Base-by-base conservation (phyloP, 2,797 vertebrate genomes). In the Acipenser transmontanus region DNA sequence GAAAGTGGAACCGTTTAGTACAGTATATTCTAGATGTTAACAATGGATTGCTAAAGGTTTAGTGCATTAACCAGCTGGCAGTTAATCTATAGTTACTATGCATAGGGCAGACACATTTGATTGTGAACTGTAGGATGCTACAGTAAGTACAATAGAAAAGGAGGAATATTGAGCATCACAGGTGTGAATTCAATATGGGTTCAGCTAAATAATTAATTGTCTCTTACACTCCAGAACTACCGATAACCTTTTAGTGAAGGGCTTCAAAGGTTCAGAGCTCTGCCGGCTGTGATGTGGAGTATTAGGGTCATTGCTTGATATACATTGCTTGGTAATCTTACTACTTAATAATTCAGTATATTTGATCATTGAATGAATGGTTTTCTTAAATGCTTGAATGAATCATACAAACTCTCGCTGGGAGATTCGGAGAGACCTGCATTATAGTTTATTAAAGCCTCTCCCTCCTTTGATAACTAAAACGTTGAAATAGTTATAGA, bases 391-490 rank as follows among this genome's bases (percentile, higher is more conserved):
- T 14, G 13, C 50, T 49, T 59, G 61, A 17, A 17, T 63, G 52
- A 62, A 50, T 59, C 49, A 34, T 52, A 52, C 48, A 62, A 52
- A 71, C 61, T 70, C 50, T 70, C 51, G 69, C 68, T 63, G 61
- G 8, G 17, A 50, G 60, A 34, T 34, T 34, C 34, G 34, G 34
- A 63, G 8, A 60, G 70, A 66, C 63, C 12, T 17, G 11, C 12
- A 71, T 67, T 74, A 61, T 14, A 20, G 54, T 54, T 72, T 59
- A 76, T 75, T 71, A 75, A 73, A 77, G 13, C 65, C 61, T 69
- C 57, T n/a, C 17, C 66, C 67, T 11, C 17, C 66, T 48, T 73
- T 34, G 74, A 80, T 80, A 62, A 74, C 72, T 74, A 72, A 9
- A 7, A 48, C 49, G 61, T 61, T 65, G 71, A 72, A 66, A 13